Percentiles rank a stretch among this genome's conserved stretches.
Evolutionary conservation across 2,113 vertebrate species (phyloP).

Genomic region (Cinclus cinclus): DNA sequence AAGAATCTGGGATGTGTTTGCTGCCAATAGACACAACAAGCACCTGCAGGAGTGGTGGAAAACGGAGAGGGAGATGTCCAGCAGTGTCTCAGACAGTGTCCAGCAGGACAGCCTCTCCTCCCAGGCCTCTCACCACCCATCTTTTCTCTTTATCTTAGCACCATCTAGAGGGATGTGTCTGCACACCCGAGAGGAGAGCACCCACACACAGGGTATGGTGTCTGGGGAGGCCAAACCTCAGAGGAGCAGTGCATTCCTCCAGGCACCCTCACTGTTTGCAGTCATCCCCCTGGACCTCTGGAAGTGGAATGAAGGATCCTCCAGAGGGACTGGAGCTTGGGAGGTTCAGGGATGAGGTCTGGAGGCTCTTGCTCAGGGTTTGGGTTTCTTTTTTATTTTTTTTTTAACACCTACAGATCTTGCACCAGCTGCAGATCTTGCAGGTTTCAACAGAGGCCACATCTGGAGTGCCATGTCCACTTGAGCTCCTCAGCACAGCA

Average conservation of each 20-base stretch:
- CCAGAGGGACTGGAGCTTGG: not conserved
- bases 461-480: not conserved
- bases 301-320: not conserved
- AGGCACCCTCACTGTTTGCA: not conserved
- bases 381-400: fast-evolving
- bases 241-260: not conserved
- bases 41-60: not conserved
- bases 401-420: not conserved
- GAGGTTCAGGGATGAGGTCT: fast-evolving
- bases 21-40: fast-evolving
- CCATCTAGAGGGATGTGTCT: conserved; percentile 56
- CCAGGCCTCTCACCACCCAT: not conserved
- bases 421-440: not conserved
- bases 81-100: not conserved
- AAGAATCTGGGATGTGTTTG: not conserved
- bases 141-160: conserved; percentile 65
- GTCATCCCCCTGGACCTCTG: too few species aligned
- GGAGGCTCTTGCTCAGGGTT: not conserved
- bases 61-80: not conserved
- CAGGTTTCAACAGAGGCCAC: not conserved
- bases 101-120: not conserved
- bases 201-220: fast-evolving
- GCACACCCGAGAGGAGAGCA: not conserved
- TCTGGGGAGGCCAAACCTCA: not conserved
- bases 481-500: not conserved